These are phyloP conservation scores for Eulemur rubriventer DNA, from an alignment of 2,797 vertebrate species.

Conservation along the genomic window DNA sequence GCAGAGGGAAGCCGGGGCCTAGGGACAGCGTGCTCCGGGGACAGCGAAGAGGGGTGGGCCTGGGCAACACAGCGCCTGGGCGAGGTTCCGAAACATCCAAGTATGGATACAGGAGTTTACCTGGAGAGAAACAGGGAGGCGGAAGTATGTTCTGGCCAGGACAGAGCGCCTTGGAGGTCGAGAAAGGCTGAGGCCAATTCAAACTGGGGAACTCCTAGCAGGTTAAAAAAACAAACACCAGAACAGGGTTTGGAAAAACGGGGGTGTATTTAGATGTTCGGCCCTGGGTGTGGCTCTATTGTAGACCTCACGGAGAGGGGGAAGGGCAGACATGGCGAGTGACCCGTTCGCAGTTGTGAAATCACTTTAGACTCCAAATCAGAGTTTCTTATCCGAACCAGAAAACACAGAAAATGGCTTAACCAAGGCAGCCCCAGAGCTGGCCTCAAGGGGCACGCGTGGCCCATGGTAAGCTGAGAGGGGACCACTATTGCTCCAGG, in stretches of 20 bases:
- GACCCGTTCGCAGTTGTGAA: neutral
- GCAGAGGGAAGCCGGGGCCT: neutral
- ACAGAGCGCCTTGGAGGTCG: neutral
- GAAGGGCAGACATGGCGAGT: fast-evolving
- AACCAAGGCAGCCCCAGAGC: neutral
- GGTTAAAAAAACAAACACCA: neutral
- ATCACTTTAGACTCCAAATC: neutral
- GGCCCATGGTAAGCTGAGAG: neutral
- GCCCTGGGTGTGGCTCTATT: neutral
- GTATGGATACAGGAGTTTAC: neutral
- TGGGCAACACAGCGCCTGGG: neutral
- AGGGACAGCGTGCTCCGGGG: neutral
- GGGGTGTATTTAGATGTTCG: neutral
- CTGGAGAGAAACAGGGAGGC: neutral
- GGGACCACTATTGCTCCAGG: neutral
- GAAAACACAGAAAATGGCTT: too few species aligned
- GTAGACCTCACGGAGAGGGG: fast-evolving
- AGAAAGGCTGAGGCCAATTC: neutral
- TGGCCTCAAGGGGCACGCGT: neutral
- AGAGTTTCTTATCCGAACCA: neutral
- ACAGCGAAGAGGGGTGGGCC: too few species aligned
- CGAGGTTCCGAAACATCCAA: neutral
- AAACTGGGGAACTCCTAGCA: neutral
- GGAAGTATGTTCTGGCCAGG: too few species aligned
- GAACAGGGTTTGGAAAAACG: neutral